Evolutionary conservation across 2,113 vertebrate species (phyloP).

Genomic region (Butorides virescens): DNA sequence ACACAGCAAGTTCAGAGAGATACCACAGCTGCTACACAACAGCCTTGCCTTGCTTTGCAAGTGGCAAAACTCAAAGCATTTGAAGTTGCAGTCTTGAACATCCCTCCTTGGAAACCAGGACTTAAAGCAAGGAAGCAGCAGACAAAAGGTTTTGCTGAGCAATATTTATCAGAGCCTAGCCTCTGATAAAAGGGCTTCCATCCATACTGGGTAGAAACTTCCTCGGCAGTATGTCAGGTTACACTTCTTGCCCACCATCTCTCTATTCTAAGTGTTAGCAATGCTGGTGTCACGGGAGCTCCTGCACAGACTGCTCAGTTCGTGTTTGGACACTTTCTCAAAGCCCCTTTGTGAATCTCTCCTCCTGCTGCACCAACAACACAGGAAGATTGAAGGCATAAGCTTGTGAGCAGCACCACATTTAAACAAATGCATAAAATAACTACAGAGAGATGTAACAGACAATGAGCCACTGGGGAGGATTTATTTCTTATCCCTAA

Average conservation of each 20-base stretch:
- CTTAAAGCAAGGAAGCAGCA: background rate
- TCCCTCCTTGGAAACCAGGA: background rate
- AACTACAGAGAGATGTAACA: background rate
- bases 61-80: background rate
- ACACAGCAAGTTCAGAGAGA: background rate
- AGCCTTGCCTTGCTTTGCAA: background rate
- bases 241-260: background rate
- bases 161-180: background rate
- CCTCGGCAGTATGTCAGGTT: background rate
- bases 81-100: background rate
- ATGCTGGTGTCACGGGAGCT: background rate
- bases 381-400: background rate
- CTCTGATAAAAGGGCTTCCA: background rate
- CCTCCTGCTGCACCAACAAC: background rate
- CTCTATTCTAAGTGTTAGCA: background rate
- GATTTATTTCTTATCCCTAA: slow-evolving; percentile 9
- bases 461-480: slow-evolving; percentile 13
- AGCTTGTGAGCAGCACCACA: background rate
- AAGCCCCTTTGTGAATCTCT: background rate
- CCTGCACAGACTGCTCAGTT: background rate
- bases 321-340: background rate
- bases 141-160: background rate
- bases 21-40: background rate
- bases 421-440: background rate
- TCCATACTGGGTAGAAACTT: background rate